Percentiles rank a stretch among this genome's conserved stretches.
phyloP scores from a whole-genome alignment of 1,140 invertebrate genomes.

The Tetranychus urticae region DNA sequence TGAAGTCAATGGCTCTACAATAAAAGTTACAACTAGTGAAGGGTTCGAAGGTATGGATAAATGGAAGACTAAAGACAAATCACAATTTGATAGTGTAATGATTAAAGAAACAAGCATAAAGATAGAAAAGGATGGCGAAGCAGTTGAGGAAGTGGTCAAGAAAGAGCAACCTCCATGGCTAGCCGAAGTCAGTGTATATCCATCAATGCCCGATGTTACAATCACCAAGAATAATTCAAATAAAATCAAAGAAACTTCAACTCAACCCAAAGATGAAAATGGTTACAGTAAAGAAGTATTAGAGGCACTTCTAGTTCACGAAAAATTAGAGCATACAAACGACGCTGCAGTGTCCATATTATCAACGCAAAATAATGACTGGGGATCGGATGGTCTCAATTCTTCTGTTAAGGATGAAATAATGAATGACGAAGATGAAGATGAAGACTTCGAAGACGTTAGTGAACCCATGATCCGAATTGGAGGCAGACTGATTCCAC shows the following conservation, averaged over 20 bases:
- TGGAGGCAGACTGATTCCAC: background rate
- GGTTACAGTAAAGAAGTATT: slow-evolving; percentile 10
- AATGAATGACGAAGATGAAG: too few relatives aligned
- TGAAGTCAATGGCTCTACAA: slow-evolving; percentile 14
- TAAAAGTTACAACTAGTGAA: background rate
- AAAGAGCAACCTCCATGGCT: slow-evolving; percentile 87
- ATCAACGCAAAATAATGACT: too few relatives aligned
- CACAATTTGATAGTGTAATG: background rate
- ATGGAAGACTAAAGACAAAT: slow-evolving; percentile 1
- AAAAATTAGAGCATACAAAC: slow-evolving; percentile 5
- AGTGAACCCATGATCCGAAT: background rate
- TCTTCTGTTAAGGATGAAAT: too few relatives aligned
- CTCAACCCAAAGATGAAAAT: background rate
- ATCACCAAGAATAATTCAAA: slow-evolving; percentile 1
- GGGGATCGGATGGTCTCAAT: too few relatives aligned
- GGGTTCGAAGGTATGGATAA: slow-evolving; percentile 2
- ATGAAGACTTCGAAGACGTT: too few relatives aligned
- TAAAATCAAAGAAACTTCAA: background rate
- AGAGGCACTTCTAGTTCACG: slow-evolving; percentile 2
- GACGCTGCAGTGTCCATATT: background rate
- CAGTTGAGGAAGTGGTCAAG: background rate
- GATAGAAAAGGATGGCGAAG: slow-evolving; percentile 5
- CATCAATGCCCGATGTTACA: slow-evolving; percentile 14
- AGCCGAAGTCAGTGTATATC: slow-evolving; percentile 61
- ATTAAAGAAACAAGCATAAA: background rate